Conservation (phyloP, 2,797 vertebrate species). For the Pterois miles region DNA sequence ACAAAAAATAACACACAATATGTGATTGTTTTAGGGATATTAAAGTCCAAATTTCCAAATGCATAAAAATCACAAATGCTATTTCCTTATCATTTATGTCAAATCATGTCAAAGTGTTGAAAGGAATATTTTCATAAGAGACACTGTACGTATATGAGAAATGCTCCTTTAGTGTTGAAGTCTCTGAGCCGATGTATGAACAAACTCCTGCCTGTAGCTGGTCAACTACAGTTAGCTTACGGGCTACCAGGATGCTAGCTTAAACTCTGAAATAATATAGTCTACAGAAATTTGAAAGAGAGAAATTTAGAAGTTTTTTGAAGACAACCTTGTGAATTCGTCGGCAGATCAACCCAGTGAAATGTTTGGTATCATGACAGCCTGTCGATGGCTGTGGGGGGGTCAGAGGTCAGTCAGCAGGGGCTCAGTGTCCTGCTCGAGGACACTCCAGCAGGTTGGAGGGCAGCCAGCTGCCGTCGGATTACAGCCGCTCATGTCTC, state of each 20-base stretch:
- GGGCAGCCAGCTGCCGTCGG: conserved; percentile 17
- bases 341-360: background rate
- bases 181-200: too few species aligned
- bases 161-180: too few species aligned
- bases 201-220: too few species aligned
- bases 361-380: background rate
- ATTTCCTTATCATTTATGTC: too few species aligned
- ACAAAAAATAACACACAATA: too few species aligned
- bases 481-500: background rate
- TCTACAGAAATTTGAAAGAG: background rate
- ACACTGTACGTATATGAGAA: too few species aligned
- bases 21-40: too few species aligned
- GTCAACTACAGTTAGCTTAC: too few species aligned
- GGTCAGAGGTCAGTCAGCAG: conserved; percentile 11
- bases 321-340: background rate
- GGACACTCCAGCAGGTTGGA: conserved; percentile 16
- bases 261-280: background rate
- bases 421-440: background rate
- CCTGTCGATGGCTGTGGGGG: background rate
- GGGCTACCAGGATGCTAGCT: background rate
- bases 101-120: too few species aligned
- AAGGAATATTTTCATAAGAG: too few species aligned
- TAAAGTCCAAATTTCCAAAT: too few species aligned
- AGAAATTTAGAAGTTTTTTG: background rate
- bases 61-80: too few species aligned